phyloP scores from a whole-genome alignment of 2,113 vertebrate species.

The Orthonyx spaldingii region DNA sequence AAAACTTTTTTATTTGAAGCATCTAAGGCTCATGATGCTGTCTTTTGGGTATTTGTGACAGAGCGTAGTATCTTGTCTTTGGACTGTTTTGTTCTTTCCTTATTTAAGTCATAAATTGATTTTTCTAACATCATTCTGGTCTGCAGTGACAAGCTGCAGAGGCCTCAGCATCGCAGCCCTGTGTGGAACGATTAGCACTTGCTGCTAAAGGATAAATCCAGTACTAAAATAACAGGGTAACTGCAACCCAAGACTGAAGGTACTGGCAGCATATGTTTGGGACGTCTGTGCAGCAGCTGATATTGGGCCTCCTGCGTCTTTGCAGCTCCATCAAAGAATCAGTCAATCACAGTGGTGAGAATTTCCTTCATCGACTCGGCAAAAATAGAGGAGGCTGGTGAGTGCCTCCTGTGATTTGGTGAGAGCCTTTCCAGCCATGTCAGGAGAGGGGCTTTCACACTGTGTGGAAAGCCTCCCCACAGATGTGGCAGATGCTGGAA shows the following conservation, averaged over 20 bases:
- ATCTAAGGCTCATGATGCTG: background rate
- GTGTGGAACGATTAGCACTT: background rate
- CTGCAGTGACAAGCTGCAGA: background rate
- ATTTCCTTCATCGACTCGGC: background rate
- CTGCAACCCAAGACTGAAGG: background rate
- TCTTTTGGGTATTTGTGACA: background rate
- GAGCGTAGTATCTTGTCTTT: background rate
- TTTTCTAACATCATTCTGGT: background rate
- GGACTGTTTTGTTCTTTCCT: background rate
- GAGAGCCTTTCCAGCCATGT: background rate
- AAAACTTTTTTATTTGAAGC: background rate
- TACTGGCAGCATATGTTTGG: background rate
- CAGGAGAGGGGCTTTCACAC: background rate
- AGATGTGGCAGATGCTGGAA: background rate
- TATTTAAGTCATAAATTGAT: background rate
- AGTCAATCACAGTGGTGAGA: background rate
- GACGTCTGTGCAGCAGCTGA: background rate
- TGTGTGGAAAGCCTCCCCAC: background rate
- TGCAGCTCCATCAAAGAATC: background rate
- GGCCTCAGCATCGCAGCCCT: fast-evolving
- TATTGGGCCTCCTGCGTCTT: background rate
- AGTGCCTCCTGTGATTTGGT: background rate
- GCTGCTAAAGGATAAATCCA: background rate
- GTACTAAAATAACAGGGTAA: background rate
- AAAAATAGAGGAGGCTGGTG: background rate